Evolutionary conservation across 2,888 invertebrate genomes (phyloP).

Genomic region (Tachystola acroxantha): DNA sequence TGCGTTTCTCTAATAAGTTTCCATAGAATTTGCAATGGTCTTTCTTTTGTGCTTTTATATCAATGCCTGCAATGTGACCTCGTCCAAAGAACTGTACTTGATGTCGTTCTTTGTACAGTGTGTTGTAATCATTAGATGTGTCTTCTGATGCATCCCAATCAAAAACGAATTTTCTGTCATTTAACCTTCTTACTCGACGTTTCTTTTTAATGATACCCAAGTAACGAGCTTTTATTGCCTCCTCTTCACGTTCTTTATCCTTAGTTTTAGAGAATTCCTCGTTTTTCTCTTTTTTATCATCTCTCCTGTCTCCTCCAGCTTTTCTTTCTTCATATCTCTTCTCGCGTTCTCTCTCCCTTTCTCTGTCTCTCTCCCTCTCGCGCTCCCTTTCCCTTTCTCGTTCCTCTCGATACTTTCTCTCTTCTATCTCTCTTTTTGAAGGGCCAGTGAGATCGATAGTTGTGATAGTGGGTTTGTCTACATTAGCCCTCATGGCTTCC

Average conservation of each 20-base stretch:
- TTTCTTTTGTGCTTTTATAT: conserved; percentile 96
- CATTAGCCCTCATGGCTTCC: conserved; percentile 85
- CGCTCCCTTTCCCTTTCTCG: conserved; percentile 67
- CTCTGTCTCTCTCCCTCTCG: conserved; percentile 41
- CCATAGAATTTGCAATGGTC: conserved; percentile 99
- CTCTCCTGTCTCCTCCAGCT: conserved; percentile 65
- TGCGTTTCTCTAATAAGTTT: conserved; percentile 93
- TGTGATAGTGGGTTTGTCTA: conserved; percentile 66
- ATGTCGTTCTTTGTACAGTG: conserved; percentile 96
- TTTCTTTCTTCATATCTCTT: conserved; percentile 74
- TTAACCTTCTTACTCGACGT: conserved; percentile 92
- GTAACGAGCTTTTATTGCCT: conserved; percentile 97
- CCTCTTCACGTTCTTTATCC: conserved; percentile 94
- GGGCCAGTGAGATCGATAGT: conserved; percentile 73
- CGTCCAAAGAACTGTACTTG: conserved; percentile 99
- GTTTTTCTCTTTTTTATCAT: conserved; percentile 65
- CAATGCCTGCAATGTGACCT: conserved; percentile 98
- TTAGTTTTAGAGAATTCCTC: conserved; percentile 80
- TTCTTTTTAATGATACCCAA: conserved; percentile 96
- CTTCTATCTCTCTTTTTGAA: conserved; percentile 61
- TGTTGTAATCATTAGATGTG: conserved; percentile 98
- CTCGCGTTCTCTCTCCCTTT: conserved; percentile 60
- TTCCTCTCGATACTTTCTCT: conserved; percentile 57
- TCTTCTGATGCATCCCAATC: conserved; percentile 99
- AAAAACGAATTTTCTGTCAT: conserved; percentile 99